phyloP scores from a whole-genome alignment of 2,888 invertebrate genomes.

The Melangyna quadrimaculata region DNA sequence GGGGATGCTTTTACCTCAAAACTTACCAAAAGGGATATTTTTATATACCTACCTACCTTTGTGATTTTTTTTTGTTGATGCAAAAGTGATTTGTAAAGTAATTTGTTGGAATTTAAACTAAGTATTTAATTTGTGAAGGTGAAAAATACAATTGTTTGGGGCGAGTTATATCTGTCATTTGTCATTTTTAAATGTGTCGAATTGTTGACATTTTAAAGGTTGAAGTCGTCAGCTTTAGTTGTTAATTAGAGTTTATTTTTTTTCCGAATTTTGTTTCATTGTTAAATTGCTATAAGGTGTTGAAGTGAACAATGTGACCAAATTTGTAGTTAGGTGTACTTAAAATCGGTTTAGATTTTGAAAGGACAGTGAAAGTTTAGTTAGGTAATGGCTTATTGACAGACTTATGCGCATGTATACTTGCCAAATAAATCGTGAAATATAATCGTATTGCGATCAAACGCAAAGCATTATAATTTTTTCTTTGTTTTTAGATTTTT shows the following conservation, averaged over 20 bases:
- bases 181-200: not conserved
- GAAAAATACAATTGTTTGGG: not conserved
- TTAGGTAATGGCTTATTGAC: not conserved
- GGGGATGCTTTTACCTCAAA: constrained; percentile 6
- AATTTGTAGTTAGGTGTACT: not conserved
- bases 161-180: not conserved
- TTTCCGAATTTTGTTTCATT: not conserved
- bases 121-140: not conserved
- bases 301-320: not conserved
- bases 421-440: too few species aligned
- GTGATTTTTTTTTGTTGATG: not conserved
- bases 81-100: constrained; percentile 24
- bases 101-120: constrained; percentile 7
- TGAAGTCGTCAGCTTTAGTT: not conserved
- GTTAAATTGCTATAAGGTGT: not conserved
- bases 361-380: not conserved
- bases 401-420: too few species aligned
- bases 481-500: too few species aligned
- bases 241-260: not conserved
- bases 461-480: too few species aligned
- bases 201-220: not conserved
- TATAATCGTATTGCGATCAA: too few species aligned
- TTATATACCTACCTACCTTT: too few species aligned
- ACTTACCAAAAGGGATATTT: constrained; percentile 33
- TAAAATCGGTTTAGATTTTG: not conserved